These are phyloP conservation scores for Epizoanthus fatuus DNA, from an alignment of 92 coral and sea anemone genomes.

Conservation along the genomic window DNA sequence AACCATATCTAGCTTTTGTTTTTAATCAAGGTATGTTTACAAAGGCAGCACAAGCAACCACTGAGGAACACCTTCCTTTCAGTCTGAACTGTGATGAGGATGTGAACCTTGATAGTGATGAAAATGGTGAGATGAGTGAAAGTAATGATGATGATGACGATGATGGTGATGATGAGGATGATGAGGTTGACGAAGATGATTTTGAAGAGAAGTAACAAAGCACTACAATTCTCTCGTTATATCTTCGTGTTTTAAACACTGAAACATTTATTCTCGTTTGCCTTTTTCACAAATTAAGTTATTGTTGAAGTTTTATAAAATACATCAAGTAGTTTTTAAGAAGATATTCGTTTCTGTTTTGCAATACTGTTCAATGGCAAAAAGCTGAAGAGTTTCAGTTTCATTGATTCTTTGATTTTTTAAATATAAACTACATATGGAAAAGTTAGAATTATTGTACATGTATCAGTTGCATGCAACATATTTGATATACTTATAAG, in stretches of 20 bases:
- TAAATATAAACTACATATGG: not conserved
- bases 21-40: no score
- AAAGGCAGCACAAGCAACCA: no score
- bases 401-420: not conserved
- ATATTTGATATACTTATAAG: not conserved
- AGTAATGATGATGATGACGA: no score
- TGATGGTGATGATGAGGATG: not conserved
- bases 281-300: not conserved
- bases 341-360: not conserved
- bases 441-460: not conserved
- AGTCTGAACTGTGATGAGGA: no score
- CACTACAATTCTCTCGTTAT: not conserved
- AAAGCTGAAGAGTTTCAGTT: not conserved
- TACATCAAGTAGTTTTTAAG: not conserved
- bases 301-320: not conserved
- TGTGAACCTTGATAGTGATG: no score
- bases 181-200: not conserved
- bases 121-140: no score
- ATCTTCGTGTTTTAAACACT: not conserved
- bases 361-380: not conserved
- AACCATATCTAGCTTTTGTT: no score
- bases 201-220: no score
- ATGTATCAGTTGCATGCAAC: slow-evolving; percentile 7
- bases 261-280: slow-evolving; percentile 3
- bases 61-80: no score